phyloP scores from a whole-genome alignment of 2,113 vertebrate genomes.

The Dromiciops gliroides region DNA sequence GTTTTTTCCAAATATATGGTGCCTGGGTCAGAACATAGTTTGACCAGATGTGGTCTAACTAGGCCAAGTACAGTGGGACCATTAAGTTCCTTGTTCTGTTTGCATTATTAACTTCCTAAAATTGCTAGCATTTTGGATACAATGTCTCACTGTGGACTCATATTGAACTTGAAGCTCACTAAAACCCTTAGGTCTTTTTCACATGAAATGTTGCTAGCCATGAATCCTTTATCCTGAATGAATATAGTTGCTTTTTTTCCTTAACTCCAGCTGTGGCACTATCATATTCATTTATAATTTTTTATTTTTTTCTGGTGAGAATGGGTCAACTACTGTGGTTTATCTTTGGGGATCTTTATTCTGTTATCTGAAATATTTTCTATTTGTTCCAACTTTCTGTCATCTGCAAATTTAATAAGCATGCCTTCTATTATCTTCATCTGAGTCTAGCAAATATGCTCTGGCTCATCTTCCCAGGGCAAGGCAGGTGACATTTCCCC shows the following conservation, averaged over 20 bases:
- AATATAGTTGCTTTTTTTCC: neutral
- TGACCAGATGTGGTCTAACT: neutral
- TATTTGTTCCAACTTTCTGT: neutral
- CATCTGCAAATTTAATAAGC: neutral
- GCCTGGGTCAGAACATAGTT: neutral
- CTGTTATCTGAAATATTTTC: neutral
- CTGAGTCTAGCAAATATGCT: neutral
- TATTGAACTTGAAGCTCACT: neutral
- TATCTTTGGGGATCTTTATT: neutral
- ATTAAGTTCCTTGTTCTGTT: neutral
- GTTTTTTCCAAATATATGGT: neutral
- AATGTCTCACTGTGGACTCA: neutral
- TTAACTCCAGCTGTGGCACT: neutral
- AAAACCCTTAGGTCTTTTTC: neutral
- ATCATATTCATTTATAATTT: neutral
- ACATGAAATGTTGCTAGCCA: neutral
- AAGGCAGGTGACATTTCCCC: neutral
- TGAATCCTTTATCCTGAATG: neutral
- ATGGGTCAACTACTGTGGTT: neutral
- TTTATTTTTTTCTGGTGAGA: neutral
- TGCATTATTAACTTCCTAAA: conserved; percentile 4
- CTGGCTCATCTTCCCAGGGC: neutral
- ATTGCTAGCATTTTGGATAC: neutral
- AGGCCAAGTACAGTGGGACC: neutral
- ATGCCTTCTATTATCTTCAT: neutral